Evolutionary conservation across 64 coral and sea anemone genomes (phyloP).

Genomic region (Cladopsammia gracilis): DNA sequence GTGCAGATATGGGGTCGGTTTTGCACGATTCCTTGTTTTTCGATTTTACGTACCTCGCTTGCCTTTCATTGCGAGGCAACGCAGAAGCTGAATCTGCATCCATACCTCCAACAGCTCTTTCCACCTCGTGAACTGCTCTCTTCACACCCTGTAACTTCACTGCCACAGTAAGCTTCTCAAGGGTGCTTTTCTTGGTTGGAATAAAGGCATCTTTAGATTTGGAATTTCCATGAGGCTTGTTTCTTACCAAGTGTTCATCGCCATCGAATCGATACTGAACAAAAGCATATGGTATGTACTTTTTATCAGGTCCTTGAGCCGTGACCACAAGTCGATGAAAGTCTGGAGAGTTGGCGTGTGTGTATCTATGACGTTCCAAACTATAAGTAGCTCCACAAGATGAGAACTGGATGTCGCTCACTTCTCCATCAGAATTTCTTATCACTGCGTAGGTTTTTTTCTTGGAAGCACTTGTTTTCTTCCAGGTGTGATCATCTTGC

Average conservation of each 20-base stretch:
- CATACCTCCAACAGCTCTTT: conserved; percentile 52
- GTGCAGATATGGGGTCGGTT: conserved; percentile 48
- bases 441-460: conserved; percentile 41
- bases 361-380: conserved; percentile 35
- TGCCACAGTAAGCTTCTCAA: conserved; percentile 31
- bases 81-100: conserved; percentile 43
- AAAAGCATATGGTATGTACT: conserved; percentile 45
- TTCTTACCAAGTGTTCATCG: conserved; percentile 32
- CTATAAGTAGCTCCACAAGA: conserved; percentile 37
- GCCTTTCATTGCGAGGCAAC: conserved; percentile 49
- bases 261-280: conserved; percentile 54
- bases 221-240: conserved; percentile 62
- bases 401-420: conserved; percentile 37
- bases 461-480: conserved; percentile 38
- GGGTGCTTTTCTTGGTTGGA: conserved; percentile 17
- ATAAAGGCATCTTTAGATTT: neutral
- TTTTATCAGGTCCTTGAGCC: conserved; percentile 3
- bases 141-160: conserved; percentile 42
- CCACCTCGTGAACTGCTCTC: conserved; percentile 35
- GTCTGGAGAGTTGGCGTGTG: conserved; percentile 45
- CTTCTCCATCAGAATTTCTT: conserved; percentile 49
- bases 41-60: conserved; percentile 23
- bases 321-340: conserved; percentile 52
- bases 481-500: conserved; percentile 62
- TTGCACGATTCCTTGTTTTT: neutral